Base-by-base conservation (phyloP, 2,113 vertebrate species). In the Acanthisitta chloris region DNA sequence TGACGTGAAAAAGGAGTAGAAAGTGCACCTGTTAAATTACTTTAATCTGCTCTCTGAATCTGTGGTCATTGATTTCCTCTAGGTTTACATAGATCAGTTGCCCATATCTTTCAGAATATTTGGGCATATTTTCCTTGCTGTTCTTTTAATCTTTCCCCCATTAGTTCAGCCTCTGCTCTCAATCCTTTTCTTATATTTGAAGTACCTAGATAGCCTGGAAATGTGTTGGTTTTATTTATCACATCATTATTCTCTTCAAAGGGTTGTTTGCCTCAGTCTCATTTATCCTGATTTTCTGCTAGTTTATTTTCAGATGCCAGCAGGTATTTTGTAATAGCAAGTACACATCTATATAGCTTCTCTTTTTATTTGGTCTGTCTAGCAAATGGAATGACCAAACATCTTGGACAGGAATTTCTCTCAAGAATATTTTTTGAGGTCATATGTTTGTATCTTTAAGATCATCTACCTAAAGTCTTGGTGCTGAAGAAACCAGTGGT, bases 181-280 rank as follows among this genome's bases (percentile, higher is more conserved):
- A 72, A 1, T 88, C 21, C 10, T 72, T 80, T 57, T 82, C 66
- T 76, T 91, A 46, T 3, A 12, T 79, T 87, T 87, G 40, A 91
- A 76, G 70, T 72, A 28, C 54, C 36, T 88, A 4, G 11, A 25
- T 74, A 51, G 65, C 51, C 59, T 86, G 55, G 46, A 87, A 92
- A 54, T 40, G 19, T 29, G 43, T 55, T 96, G 52, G 0, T 87
- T 91, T 76, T 93, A 81, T 84, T 93, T 95, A 79, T 93, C 52
- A 40, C 92, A 71, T 93, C 42, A 59, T 92, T 92, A 51, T 89
- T 86, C 16, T 79, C 48, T 74, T 93, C 52, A 90, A 89, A 88
- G 57, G 9, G 6, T 55, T 84, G 20, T 89, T 91, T 87, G 55
- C 62, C n/a, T 82, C 23, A 52, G 70, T 72, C 29, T 93, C 33